Conservation (phyloP, 2,888 invertebrate species). For the Lasiommata megera region DNA sequence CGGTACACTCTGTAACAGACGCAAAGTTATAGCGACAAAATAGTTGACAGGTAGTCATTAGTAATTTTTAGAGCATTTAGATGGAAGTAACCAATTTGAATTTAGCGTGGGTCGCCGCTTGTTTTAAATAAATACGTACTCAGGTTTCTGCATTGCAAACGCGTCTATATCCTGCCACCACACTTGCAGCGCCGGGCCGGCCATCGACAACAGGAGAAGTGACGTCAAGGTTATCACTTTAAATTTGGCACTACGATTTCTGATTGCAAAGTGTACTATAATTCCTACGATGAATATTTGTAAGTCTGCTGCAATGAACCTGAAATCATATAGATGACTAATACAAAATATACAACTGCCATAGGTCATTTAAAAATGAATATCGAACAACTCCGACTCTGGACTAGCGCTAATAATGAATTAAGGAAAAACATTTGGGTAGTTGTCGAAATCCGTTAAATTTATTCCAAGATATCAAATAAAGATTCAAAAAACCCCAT, state of each 20-base stretch:
- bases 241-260: neutral
- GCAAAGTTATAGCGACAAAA: neutral
- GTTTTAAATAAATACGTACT: slow-evolving; percentile 34
- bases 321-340: slow-evolving; percentile 20
- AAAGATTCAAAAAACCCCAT: too few species aligned
- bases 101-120: too few species aligned
- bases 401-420: too few species aligned
- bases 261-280: slow-evolving; percentile 24
- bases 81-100: too few species aligned
- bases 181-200: slow-evolving; percentile 36
- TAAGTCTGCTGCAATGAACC: slow-evolving; percentile 48
- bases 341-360: too few species aligned
- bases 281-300: slow-evolving; percentile 44
- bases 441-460: too few species aligned
- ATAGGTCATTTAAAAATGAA: too few species aligned
- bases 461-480: too few species aligned
- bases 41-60: too few species aligned
- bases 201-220: slow-evolving; percentile 30
- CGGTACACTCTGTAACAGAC: slow-evolving; percentile 37
- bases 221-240: neutral
- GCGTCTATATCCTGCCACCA: slow-evolving; percentile 41
- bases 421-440: too few species aligned
- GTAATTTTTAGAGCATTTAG: too few species aligned
- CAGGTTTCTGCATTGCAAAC: slow-evolving; percentile 38
- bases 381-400: too few species aligned